Evolutionary conservation across 2,113 vertebrate species (phyloP).

Genomic region (Halcyon senegalensis): DNA sequence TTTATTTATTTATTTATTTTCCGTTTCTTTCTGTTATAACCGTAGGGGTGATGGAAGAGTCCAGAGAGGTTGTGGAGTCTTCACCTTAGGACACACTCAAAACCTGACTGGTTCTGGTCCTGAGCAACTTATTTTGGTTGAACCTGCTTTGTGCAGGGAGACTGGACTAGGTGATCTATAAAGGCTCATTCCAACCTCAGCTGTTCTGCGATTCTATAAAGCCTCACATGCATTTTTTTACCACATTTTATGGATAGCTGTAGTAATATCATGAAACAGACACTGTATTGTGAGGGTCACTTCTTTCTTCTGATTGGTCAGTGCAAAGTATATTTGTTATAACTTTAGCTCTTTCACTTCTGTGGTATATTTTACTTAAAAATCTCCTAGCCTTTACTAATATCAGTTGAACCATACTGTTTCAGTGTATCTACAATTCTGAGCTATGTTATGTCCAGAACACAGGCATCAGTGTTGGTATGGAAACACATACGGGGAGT

Average conservation of each 20-base stretch:
- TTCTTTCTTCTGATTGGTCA: neutral
- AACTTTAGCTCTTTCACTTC: neutral
- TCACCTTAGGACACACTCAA: neutral
- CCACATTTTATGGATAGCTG: neutral
- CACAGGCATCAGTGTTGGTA: rapidly evolving
- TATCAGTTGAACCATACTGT: neutral
- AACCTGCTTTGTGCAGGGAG: neutral
- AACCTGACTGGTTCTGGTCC: neutral
- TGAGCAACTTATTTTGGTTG: neutral
- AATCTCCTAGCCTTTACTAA: neutral
- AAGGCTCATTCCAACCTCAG: neutral
- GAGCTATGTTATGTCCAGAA: neutral
- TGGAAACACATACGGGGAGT: neutral
- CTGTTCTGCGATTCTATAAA: neutral
- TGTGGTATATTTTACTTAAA: neutral
- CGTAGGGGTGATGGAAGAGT: neutral
- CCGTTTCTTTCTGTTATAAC: neutral
- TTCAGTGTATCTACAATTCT: neutral
- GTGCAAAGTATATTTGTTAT: neutral
- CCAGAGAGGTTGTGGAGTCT: neutral
- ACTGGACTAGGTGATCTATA: neutral
- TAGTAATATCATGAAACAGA: neutral
- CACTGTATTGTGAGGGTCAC: neutral
- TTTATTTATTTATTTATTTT: neutral
- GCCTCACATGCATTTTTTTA: neutral